Percentiles rank a stretch among this genome's conserved stretches.
These are phyloP conservation scores for Lissonota sp. DNA, from an alignment of 2,888 invertebrate species.

Conservation along the genomic window DNA sequence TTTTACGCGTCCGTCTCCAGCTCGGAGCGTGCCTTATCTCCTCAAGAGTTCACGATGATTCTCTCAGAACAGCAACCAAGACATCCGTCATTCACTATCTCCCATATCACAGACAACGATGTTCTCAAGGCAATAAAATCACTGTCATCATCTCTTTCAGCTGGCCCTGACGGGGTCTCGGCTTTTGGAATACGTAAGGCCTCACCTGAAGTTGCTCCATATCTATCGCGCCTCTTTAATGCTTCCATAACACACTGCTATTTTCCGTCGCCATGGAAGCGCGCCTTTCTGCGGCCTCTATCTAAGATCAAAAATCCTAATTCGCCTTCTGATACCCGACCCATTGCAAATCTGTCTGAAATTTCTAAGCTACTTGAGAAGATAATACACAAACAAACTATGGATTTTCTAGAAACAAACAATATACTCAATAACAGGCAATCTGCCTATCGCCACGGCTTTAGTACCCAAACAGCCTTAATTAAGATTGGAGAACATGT, in stretches of 20 bases:
- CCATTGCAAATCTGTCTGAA: conserved; percentile 6
- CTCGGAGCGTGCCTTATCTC: no score
- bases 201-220: background rate
- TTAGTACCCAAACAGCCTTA: background rate
- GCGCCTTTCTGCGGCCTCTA: background rate
- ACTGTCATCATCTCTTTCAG: background rate
- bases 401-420: background rate
- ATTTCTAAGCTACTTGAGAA: conserved; percentile 5
- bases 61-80: no score
- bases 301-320: background rate
- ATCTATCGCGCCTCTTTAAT: background rate
- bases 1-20: background rate
- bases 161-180: background rate
- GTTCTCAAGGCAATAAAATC: background rate
- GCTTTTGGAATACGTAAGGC: background rate
- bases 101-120: rapidly evolving
- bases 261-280: background rate
- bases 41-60: no score
- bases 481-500: background rate
- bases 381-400: background rate
- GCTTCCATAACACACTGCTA: background rate
- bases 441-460: background rate
- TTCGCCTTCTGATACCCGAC: background rate
- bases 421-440: background rate
- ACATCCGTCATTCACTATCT: background rate